Percentiles rank a stretch among this genome's conserved stretches.
Conservation (phyloP, 2,888 invertebrate species). For the Caprella mutica region DNA sequence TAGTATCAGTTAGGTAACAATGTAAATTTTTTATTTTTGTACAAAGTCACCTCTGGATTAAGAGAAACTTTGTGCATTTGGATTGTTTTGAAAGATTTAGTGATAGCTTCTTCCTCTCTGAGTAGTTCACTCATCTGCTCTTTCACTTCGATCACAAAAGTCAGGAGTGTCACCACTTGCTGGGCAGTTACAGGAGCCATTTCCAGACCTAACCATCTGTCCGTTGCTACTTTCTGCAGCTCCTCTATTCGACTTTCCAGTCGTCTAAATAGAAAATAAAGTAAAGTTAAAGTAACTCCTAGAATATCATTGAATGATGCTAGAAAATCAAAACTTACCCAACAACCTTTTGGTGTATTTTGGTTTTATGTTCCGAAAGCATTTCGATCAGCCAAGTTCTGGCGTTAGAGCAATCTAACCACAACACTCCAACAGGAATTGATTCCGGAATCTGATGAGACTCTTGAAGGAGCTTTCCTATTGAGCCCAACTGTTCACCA, state of each 20-base stretch:
- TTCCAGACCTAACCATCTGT: slow-evolving; percentile 29
- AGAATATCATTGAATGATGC: too few relatives aligned
- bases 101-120: slow-evolving; percentile 18
- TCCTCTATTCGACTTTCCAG: slow-evolving; percentile 17
- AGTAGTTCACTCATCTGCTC: slow-evolving; percentile 23
- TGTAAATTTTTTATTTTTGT: not conserved
- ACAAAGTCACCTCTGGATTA: slow-evolving; percentile 19
- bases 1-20: not conserved
- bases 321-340: too few relatives aligned
- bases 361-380: slow-evolving; percentile 20
- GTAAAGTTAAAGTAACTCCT: not conserved
- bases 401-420: slow-evolving; percentile 18
- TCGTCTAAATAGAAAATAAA: slow-evolving; percentile 3
- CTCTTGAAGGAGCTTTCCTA: slow-evolving; percentile 15
- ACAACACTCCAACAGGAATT: slow-evolving; percentile 17
- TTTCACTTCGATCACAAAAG: too few relatives aligned
- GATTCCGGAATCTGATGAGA: slow-evolving; percentile 11
- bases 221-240: slow-evolving; percentile 18
- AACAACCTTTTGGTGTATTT: slow-evolving; percentile 23
- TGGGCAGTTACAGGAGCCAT: slow-evolving; percentile 30
- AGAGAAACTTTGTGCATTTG: slow-evolving; percentile 27
- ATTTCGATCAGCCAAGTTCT: slow-evolving; percentile 17
- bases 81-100: slow-evolving; percentile 19
- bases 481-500: slow-evolving; percentile 14
- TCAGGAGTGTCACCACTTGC: slow-evolving; percentile 23